A percentile compares a stretch with the other conserved stretches of the same genome.
Conservation (phyloP, 2,888 invertebrate species). For the Meliscaeva auricollis region DNA sequence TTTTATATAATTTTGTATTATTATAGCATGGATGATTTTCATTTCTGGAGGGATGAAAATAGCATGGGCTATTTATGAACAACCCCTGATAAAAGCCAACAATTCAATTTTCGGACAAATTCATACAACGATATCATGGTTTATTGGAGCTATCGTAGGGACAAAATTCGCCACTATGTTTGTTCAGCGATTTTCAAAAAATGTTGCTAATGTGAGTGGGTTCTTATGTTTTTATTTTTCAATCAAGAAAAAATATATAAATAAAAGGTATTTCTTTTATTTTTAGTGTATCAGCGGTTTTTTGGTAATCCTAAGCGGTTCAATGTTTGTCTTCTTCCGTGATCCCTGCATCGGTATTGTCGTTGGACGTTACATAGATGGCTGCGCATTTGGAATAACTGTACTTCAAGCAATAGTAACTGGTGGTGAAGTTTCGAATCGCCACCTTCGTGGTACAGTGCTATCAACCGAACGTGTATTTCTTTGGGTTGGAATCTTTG, state of each 20-base stretch:
- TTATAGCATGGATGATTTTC: conserved; percentile 77
- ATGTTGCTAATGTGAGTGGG: conserved; percentile 80
- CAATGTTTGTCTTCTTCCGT: conserved; percentile 78
- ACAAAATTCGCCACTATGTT: conserved; percentile 79
- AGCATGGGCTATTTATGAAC: conserved; percentile 78
- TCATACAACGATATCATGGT: conserved; percentile 81
- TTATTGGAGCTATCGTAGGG: conserved; percentile 80
- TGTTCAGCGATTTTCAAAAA: conserved; percentile 81
- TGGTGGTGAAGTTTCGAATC: conserved; percentile 80
- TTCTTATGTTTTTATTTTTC: too few relatives aligned
- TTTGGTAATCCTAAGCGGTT: conserved; percentile 80
- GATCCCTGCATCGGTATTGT: conserved; percentile 77
- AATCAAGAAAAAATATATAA: neutral
- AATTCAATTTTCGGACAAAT: conserved; percentile 73
- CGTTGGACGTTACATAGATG: conserved; percentile 80
- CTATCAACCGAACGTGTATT: conserved; percentile 81
- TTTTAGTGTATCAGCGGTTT: conserved; percentile 80
- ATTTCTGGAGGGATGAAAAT: conserved; percentile 80
- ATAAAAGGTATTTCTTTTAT: neutral
- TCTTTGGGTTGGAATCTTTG: conserved; percentile 81
- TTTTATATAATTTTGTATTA: neutral
- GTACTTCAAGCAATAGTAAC: conserved; percentile 81
- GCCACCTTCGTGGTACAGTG: conserved; percentile 80
- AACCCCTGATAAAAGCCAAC: conserved; percentile 44
- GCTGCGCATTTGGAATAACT: conserved; percentile 81